These are phyloP conservation scores for Parnassius apollo DNA, from an alignment of 2,888 invertebrate genomes.

Conservation along the genomic window DNA sequence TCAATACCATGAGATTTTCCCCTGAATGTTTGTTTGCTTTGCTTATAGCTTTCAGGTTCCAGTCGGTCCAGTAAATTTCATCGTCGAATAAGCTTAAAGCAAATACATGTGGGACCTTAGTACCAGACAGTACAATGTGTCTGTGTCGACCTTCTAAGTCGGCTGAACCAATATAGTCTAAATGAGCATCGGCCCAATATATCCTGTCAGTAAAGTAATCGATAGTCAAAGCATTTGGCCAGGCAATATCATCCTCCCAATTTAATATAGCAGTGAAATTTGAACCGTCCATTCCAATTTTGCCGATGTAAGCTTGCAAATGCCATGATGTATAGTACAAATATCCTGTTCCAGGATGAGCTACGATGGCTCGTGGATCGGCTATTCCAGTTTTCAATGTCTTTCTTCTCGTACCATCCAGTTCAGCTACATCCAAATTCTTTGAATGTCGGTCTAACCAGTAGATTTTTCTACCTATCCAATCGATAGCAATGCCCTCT, in stretches of 20 bases:
- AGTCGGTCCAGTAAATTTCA: conserved; percentile 97
- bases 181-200: conserved; percentile 99
- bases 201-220: conserved; percentile 97
- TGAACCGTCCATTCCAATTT: conserved; percentile 98
- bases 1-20: conserved; percentile 85
- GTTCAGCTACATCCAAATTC: conserved; percentile 96
- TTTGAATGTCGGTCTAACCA: conserved; percentile 98
- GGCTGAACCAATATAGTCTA: conserved; percentile 97
- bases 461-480: conserved; percentile 97
- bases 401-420: conserved; percentile 94
- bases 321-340: conserved; percentile 98
- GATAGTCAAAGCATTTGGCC: conserved; percentile 98
- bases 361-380: conserved; percentile 96
- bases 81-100: conserved; percentile 97
- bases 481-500: conserved; percentile 98
- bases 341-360: conserved; percentile 96
- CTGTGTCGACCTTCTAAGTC: conserved; percentile 95
- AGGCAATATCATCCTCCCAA: conserved; percentile 96
- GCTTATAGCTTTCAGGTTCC: conserved; percentile 96
- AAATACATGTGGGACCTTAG: conserved; percentile 96
- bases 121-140: conserved; percentile 89
- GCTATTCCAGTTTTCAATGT: conserved; percentile 93
- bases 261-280: conserved; percentile 93
- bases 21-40: conserved; percentile 96
- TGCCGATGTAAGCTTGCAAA: conserved; percentile 96